Percentiles rank a stretch among this genome's conserved stretches.
phyloP scores from a whole-genome alignment of 2,888 invertebrate species.

The Lapara coniferarum region DNA sequence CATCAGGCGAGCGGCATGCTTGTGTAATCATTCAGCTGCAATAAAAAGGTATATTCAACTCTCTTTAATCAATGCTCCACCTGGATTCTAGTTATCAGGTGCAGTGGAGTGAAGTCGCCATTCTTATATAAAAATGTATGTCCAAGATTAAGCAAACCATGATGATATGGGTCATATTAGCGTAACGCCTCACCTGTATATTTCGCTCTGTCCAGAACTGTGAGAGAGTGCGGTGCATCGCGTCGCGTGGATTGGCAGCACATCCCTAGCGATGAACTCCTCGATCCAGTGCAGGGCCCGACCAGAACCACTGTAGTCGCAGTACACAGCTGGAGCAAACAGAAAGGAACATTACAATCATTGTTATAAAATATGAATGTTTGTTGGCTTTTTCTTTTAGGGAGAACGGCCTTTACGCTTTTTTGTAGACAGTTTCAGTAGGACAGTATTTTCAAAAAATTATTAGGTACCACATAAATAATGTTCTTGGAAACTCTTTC shows the following conservation, averaged over 20 bases:
- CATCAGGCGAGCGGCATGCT: too few relatives aligned
- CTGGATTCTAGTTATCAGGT: neutral
- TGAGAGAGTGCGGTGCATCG: slow-evolving; percentile 89
- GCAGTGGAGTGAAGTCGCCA: too few relatives aligned
- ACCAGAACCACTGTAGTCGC: slow-evolving; percentile 94
- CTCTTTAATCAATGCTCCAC: neutral
- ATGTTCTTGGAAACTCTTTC: too few relatives aligned
- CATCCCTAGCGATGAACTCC: slow-evolving; percentile 90
- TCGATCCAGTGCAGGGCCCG: slow-evolving; percentile 92
- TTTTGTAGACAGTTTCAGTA: too few relatives aligned
- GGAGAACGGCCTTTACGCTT: too few relatives aligned
- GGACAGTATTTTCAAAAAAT: too few relatives aligned
- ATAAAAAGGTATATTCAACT: neutral
- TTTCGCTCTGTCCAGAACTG: slow-evolving; percentile 93
- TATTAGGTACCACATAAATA: too few relatives aligned
- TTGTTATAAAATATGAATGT: neutral
- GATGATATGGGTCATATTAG: neutral
- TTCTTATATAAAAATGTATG: too few relatives aligned
- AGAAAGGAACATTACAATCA: slow-evolving; percentile 26
- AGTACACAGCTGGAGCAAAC: slow-evolving; percentile 88
- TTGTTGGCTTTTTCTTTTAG: too few relatives aligned
- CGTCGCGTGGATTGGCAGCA: slow-evolving; percentile 93
- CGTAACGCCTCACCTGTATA: slow-evolving; percentile 88
- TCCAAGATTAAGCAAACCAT: too few relatives aligned
- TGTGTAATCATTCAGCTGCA: too few relatives aligned